Evolutionary conservation across 2,113 vertebrate species (phyloP), one percentile per base, ranked within the genome.

Genomic region (Oryzias melastigma): DNA sequence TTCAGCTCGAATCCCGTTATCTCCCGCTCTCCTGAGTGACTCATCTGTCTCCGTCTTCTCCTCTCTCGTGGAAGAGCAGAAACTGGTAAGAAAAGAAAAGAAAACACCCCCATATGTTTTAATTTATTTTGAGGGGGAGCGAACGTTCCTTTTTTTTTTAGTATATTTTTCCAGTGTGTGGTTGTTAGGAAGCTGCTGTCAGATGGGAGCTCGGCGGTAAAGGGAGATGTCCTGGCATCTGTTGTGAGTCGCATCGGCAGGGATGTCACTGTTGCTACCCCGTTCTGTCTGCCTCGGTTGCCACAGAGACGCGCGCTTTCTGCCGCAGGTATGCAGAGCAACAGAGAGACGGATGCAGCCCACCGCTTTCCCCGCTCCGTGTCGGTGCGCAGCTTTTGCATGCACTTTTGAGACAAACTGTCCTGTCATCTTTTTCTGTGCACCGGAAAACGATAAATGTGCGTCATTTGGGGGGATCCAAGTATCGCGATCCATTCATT

Each of bases 71-170:
- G 70, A 76, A 41, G 69, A 46, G 47, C 68, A 71, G 53, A 62
- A 52, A 68, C 82, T 81, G 87, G 84, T 87, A 87, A 54, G 84
- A 82, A 55, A 63, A 42, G 14, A 14, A 43, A 18, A 48, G 43
- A 16, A 18, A 43, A 27, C 55, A 48, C 62, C 41, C 52, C 70
- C 49, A 60, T 17, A 58, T 62, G 22, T 50, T 19, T 42, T n/a
- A n/a, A n/a, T n/a, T n/a, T 51, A 7, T 48, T 48, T 48, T 29
- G 16, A 35, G 51, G 25, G 47, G 19, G 41, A 41, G 29, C 7
- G 52, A 45, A 51, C 29, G 3, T 58, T 56, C 45, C 8, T 7
- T 53, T 22, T 52, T 40, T 58, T 6, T 10, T 52, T 25, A 53
- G 17, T 27, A 52, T 16, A 40, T 63, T 22, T 58, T 62, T 52